Evolutionary conservation across 1,140 invertebrate species (phyloP).

Genomic region (Theocolax elegans): DNA sequence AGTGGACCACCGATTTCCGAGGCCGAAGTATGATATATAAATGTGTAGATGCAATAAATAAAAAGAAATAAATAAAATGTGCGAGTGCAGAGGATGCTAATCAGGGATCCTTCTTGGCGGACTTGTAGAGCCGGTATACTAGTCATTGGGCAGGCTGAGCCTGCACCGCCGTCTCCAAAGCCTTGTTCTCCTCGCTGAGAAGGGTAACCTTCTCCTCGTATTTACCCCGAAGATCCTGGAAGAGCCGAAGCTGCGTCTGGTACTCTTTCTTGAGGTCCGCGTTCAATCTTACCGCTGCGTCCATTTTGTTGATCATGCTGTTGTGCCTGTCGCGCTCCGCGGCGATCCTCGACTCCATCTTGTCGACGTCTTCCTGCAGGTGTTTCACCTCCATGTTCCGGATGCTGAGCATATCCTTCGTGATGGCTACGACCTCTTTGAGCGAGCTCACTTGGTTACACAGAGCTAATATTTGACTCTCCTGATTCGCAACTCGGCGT

Average conservation of each 20-base stretch:
- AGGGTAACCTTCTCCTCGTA: constrained; percentile 66
- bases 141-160: constrained; percentile 36
- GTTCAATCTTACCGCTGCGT: constrained; percentile 76
- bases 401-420: constrained; percentile 80
- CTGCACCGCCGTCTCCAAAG: constrained; percentile 44
- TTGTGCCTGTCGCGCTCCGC: constrained; percentile 77
- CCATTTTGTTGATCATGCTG: constrained; percentile 75
- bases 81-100: too few relatives aligned
- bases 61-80: too few relatives aligned
- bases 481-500: constrained; percentile 69
- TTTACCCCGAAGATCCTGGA: constrained; percentile 67
- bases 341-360: constrained; percentile 76
- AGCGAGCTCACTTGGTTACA: constrained; percentile 77
- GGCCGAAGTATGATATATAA: too few relatives aligned
- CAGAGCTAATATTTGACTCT: constrained; percentile 77
- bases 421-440: constrained; percentile 81
- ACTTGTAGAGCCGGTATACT: constrained; percentile 33
- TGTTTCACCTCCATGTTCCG: constrained; percentile 81
- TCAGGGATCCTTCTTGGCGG: constrained; percentile 27
- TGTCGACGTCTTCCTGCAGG: constrained; percentile 73
- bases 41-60: too few relatives aligned
- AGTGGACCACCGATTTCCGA: too few relatives aligned
- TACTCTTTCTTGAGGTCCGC: constrained; percentile 80
- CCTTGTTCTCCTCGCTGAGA: constrained; percentile 61
- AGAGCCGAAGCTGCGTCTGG: constrained; percentile 77